phyloP scores from a whole-genome alignment of 2,797 vertebrate genomes.

The Graptemys geographica region DNA sequence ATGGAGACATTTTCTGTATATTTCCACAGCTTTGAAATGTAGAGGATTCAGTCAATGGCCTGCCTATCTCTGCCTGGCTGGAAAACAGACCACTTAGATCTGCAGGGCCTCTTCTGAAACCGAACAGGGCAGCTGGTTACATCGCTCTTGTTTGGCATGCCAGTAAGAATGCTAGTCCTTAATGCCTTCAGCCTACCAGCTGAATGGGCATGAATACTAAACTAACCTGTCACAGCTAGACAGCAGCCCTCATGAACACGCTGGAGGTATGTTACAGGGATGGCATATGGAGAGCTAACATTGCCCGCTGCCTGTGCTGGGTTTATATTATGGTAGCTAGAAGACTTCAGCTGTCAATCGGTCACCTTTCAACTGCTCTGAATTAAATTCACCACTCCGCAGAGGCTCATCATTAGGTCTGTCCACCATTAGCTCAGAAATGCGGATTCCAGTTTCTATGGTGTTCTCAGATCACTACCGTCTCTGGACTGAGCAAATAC shows the following conservation, averaged over 20 bases:
- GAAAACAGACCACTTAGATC: background rate
- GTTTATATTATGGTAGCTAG: background rate
- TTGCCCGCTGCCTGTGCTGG: background rate
- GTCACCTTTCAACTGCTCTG: background rate
- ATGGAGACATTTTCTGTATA: background rate
- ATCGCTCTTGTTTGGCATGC: background rate
- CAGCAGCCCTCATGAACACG: background rate
- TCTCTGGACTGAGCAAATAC: background rate
- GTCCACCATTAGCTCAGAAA: background rate
- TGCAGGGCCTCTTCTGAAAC: background rate
- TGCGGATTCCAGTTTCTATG: background rate
- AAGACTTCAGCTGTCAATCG: background rate
- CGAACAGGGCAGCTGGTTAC: background rate
- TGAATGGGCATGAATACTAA: background rate
- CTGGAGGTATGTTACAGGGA: background rate
- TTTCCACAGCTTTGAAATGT: background rate
- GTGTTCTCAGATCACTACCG: background rate
- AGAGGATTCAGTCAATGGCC: background rate
- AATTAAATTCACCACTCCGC: background rate
- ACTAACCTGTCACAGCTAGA: background rate
- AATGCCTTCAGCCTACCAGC: background rate
- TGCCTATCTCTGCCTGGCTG: background rate
- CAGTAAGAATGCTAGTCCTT: background rate
- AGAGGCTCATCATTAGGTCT: accelerated
- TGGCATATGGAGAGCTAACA: background rate